Evolutionary conservation across 2,113 vertebrate genomes (phyloP).

Genomic region (Tricholaema leucomelas): DNA sequence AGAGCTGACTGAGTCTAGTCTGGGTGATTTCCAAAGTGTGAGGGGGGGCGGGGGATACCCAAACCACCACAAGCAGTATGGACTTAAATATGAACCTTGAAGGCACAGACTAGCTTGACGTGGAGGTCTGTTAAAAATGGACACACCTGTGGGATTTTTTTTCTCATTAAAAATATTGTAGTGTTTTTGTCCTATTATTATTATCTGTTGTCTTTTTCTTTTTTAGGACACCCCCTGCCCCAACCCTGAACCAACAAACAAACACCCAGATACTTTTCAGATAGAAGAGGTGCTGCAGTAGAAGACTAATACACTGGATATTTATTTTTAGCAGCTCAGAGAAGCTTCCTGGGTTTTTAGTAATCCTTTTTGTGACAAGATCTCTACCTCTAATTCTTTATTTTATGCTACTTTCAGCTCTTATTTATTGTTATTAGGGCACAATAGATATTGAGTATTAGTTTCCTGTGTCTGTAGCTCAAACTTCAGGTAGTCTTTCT

Average conservation of each 20-base stretch:
- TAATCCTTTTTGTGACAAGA: background rate
- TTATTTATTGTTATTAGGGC: background rate
- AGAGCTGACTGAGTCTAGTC: too few species aligned
- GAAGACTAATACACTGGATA: background rate
- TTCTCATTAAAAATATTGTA: background rate
- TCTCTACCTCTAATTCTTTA: background rate
- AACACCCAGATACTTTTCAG: background rate
- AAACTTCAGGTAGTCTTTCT: slow-evolving; percentile 8
- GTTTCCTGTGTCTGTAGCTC: background rate
- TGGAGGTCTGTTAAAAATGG: background rate
- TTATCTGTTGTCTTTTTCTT: too few species aligned
- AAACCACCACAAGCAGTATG: too few species aligned
- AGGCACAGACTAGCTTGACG: background rate
- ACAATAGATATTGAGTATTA: background rate
- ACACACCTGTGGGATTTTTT: background rate
- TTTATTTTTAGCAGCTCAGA: background rate
- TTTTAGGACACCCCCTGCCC: too few species aligned
- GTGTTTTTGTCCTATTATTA: background rate
- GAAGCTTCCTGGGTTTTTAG: background rate
- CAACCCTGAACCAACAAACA: background rate
- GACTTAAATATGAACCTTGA: background rate
- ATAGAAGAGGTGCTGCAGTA: background rate
- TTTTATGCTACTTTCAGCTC: background rate
- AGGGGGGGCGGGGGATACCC: too few species aligned
- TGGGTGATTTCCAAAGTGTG: too few species aligned